A percentile compares a stretch with the other conserved stretches of the same genome.
These are phyloP conservation scores for Tichodroma muraria DNA, from an alignment of 2,113 vertebrate genomes.

Conservation along the genomic window DNA sequence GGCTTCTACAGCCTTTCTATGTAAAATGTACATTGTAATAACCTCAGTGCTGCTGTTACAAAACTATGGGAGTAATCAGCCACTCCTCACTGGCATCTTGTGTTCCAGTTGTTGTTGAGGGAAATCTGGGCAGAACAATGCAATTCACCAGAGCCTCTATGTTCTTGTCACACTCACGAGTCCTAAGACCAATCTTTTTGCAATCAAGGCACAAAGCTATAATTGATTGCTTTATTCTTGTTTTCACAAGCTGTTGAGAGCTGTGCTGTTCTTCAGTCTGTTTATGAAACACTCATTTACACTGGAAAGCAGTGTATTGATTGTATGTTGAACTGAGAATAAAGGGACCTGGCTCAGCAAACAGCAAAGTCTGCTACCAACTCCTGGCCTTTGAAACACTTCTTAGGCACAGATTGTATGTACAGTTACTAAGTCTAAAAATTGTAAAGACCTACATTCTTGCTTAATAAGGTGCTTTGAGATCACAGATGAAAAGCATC, in stretches of 20 bases:
- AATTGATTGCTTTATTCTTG: not conserved
- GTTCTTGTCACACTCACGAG: not conserved
- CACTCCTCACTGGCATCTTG: not conserved
- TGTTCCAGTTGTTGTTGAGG: not conserved
- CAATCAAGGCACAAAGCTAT: not conserved
- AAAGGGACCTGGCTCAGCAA: not conserved
- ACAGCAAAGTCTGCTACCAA: not conserved
- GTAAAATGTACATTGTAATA: not conserved
- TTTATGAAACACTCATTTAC: slow-evolving; percentile 6
- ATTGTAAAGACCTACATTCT: not conserved
- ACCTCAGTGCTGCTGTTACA: not conserved
- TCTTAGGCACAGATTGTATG: not conserved
- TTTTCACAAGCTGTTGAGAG: not conserved
- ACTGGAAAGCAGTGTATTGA: not conserved
- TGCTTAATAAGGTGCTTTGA: not conserved
- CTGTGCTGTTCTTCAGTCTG: not conserved
- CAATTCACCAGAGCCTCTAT: not conserved
- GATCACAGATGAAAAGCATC: not conserved
- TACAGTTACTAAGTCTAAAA: not conserved
- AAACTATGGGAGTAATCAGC: not conserved
- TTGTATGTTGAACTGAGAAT: not conserved
- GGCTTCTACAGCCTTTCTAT: not conserved
- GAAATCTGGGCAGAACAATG: not conserved
- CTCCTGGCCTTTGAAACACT: not conserved
- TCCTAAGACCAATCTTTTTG: not conserved